phyloP scores from a whole-genome alignment of 2,113 vertebrate genomes.

The Arvicanthis niloticus region DNA sequence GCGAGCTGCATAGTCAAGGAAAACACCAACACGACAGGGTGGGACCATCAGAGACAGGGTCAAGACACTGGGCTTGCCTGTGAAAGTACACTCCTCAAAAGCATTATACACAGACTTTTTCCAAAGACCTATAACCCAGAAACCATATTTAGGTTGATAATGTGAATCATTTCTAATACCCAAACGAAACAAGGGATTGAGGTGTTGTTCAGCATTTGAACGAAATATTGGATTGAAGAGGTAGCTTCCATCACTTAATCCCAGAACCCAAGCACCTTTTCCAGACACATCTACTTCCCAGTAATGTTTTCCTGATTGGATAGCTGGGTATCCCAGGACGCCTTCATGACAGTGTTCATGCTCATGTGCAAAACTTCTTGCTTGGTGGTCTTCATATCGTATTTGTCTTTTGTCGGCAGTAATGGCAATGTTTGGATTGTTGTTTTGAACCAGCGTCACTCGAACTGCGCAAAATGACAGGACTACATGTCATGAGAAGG shows the following conservation, averaged over 20 bases:
- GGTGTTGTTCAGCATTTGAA: not conserved
- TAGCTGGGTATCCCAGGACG: not conserved
- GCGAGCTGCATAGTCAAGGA: not conserved
- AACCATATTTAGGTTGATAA: constrained; percentile 61
- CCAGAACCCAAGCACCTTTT: not conserved
- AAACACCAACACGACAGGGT: not conserved
- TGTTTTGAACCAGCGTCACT: not conserved
- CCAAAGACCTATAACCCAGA: constrained; percentile 37
- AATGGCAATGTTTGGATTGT: not conserved
- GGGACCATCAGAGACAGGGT: not conserved
- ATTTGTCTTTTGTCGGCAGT: not conserved
- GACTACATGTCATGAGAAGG: not conserved
- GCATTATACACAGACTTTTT: not conserved
- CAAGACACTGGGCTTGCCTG: rapidly evolving
- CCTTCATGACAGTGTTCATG: not conserved
- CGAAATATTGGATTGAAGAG: not conserved
- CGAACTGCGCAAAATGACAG: not conserved
- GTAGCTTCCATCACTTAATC: not conserved
- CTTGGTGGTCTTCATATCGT: not conserved
- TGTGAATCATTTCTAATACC: not conserved
- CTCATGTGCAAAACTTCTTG: not conserved
- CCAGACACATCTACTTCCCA: constrained; percentile 54
- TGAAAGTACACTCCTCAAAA: not conserved
- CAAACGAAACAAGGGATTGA: not conserved
- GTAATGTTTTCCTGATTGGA: constrained; percentile 61